Percentiles rank a stretch among this genome's conserved stretches.
phyloP scores from a whole-genome alignment of 2,113 vertebrate species.

The Ictalurus punctatus region DNA sequence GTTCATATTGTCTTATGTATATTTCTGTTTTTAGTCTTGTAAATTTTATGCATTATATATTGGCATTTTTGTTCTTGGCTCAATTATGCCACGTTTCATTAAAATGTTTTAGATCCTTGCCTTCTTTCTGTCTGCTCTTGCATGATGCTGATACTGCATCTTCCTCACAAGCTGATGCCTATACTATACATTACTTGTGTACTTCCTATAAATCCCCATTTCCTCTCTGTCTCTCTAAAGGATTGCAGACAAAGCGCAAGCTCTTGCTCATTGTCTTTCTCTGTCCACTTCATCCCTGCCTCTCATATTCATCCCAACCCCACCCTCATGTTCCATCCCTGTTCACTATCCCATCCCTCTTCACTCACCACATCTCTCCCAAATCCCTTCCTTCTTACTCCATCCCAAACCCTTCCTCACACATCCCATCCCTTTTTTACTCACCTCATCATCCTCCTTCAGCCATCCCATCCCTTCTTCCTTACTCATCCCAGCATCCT shows the following conservation, averaged over 20 bases:
- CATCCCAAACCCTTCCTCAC: neutral
- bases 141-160: neutral
- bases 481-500: too few species aligned
- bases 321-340: too few species aligned
- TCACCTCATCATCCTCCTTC: neutral
- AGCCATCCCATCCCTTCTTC: too few species aligned
- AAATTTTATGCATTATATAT: neutral
- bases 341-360: neutral
- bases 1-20: slow-evolving; percentile 11
- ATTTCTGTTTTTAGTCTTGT: neutral
- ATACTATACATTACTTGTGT: neutral
- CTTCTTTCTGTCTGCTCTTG: neutral
- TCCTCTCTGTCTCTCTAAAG: neutral
- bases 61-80: neutral
- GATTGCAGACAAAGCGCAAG: neutral
- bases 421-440: neutral
- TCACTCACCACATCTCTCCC: neutral
- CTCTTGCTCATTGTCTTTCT: too few species aligned
- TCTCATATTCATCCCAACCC: neutral
- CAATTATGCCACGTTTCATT: neutral
- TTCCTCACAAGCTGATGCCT: neutral
- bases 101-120: slow-evolving; percentile 1
- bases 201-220: neutral
- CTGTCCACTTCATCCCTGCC: neutral
- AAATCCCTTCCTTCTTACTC: neutral